A percentile compares a stretch with the other conserved stretches of the same genome.
Conservation (phyloP, 1,140 invertebrate genomes). For the Harlomillsia oculata region DNA sequence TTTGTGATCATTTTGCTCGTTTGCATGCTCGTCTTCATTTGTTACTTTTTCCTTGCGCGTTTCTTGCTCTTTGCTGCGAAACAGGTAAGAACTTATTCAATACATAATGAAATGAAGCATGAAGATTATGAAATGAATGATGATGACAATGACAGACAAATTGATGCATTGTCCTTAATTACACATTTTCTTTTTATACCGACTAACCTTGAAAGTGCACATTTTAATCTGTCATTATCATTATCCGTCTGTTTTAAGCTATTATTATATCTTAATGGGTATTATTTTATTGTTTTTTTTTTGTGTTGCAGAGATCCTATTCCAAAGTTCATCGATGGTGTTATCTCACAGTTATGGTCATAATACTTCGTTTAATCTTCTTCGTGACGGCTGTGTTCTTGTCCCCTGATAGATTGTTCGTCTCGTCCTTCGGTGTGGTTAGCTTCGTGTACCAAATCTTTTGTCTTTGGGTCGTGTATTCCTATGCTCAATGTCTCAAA, state of each 20-base stretch:
- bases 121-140: not conserved
- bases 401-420: constrained; percentile 7
- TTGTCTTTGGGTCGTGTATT: constrained; percentile 8
- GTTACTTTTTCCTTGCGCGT: constrained; percentile 8
- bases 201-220: too few species aligned
- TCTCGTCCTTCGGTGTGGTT: constrained; percentile 14
- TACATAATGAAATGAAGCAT: not conserved
- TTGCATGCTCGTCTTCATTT: constrained; percentile 8
- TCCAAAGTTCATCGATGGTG: not conserved
- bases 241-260: not conserved
- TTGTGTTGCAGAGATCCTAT: constrained; percentile 1
- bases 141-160: too few species aligned
- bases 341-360: not conserved
- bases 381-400: not conserved
- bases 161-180: too few species aligned
- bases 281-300: not conserved
- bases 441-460: constrained; percentile 12
- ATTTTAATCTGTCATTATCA: not conserved
- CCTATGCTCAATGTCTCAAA: not conserved
- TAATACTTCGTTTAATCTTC: constrained; percentile 1
- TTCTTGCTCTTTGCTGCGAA: constrained; percentile 3
- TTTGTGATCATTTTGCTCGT: constrained; percentile 15
- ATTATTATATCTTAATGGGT: not conserved
- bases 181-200: too few species aligned
- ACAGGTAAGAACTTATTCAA: not conserved